phyloP scores from a whole-genome alignment of 2,797 vertebrate species.

The Psittacula echo region DNA sequence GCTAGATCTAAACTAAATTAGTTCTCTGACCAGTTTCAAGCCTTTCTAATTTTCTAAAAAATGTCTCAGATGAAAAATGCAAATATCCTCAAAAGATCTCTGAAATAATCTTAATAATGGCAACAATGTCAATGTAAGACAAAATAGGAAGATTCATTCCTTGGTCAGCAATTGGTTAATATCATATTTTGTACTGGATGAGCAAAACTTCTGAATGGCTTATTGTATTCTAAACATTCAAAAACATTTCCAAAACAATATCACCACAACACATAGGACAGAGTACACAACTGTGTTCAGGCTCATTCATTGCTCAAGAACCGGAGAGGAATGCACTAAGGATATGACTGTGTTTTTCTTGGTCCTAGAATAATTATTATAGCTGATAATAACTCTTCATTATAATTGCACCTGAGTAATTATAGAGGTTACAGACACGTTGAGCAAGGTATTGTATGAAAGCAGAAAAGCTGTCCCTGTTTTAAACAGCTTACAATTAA shows the following conservation, averaged over 20 bases:
- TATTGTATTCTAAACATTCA: not conserved
- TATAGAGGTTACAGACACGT: not conserved
- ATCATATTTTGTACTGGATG: not conserved
- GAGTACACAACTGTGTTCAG: not conserved
- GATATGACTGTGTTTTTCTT: not conserved
- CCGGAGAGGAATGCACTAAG: not conserved
- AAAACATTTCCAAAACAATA: not conserved
- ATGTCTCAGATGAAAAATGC: not conserved
- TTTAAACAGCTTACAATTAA: conserved; percentile 40
- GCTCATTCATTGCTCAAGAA: conserved; percentile 15
- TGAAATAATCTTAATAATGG: not conserved
- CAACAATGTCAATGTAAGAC: not conserved
- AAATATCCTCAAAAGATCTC: not conserved
- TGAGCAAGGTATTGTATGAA: not conserved
- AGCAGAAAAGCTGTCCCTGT: not conserved
- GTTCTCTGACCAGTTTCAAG: not conserved
- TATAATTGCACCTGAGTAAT: conserved; percentile 49
- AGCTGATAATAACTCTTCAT: conserved; percentile 39
- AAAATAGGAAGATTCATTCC: not conserved
- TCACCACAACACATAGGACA: not conserved
- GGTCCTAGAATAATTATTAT: conserved; percentile 30
- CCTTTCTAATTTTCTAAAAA: not conserved
- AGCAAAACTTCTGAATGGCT: not conserved
- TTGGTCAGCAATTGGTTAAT: not conserved
- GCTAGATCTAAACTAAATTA: not conserved